phyloP scores from a whole-genome alignment of 2,113 vertebrate species.

The Atlantisia rogersi region DNA sequence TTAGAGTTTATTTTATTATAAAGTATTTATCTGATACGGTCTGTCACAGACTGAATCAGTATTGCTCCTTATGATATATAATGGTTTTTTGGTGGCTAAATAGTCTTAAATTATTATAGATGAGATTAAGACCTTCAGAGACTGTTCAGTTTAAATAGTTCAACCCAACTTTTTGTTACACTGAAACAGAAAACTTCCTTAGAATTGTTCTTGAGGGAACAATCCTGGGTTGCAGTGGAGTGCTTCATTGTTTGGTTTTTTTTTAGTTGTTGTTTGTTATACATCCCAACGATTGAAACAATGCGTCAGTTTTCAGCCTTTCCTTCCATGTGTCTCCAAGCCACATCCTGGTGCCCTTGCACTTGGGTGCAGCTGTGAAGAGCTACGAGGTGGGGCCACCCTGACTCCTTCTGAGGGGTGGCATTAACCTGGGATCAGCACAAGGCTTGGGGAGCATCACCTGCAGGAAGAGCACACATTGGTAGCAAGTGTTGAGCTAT shows the following conservation, averaged over 20 bases:
- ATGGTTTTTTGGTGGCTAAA: neutral
- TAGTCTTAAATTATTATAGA: neutral
- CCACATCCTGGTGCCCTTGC: neutral
- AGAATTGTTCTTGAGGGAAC: neutral
- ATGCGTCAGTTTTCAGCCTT: neutral
- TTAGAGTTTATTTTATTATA: neutral
- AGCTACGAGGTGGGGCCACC: neutral
- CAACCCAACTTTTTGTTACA: neutral
- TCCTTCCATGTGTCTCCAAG: neutral
- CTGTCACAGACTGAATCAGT: neutral
- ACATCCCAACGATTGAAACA: neutral
- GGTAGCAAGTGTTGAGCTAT: neutral
- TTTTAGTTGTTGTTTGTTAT: neutral
- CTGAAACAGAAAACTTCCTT: neutral
- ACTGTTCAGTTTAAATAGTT: neutral
- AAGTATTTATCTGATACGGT: neutral
- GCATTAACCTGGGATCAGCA: neutral
- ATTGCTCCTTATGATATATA: neutral
- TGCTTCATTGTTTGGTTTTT: neutral
- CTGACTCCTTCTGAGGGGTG: accelerated
- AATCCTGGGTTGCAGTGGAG: neutral
- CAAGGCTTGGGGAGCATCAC: neutral
- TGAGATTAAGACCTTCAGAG: neutral
- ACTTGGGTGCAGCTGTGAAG: accelerated
- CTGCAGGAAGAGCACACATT: neutral